phyloP scores from a whole-genome alignment of 1,140 invertebrate genomes.

The Oedothorax gibbosus region DNA sequence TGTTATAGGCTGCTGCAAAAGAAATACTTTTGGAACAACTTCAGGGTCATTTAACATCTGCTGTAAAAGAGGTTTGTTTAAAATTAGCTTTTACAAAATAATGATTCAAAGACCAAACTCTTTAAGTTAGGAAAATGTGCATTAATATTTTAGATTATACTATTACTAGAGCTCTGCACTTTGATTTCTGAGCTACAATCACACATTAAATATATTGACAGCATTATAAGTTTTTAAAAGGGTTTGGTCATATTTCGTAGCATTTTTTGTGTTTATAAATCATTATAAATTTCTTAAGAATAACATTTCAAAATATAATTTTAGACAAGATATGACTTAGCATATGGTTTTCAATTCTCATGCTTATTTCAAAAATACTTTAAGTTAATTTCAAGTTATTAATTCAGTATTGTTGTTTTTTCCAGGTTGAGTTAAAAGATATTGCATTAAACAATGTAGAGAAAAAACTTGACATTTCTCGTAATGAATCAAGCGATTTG shows the following conservation, averaged over 20 bases:
- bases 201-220: too few relatives aligned
- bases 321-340: not conserved
- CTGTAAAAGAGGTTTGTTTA: slow-evolving; percentile 31
- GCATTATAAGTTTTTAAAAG: too few relatives aligned
- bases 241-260: not conserved
- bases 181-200: too few relatives aligned
- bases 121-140: not conserved
- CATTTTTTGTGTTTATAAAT: not conserved
- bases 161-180: too few relatives aligned
- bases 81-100: not conserved
- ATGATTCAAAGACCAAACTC: not conserved
- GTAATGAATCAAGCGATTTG: slow-evolving; percentile 16
- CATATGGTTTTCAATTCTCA: not conserved
- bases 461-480: slow-evolving; percentile 39
- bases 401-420: not conserved
- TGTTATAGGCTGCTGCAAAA: slow-evolving; percentile 32
- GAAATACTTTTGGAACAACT: slow-evolving; percentile 38
- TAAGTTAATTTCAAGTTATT: slow-evolving; percentile 2
- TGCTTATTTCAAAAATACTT: not conserved
- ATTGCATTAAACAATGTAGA: slow-evolving; percentile 46
- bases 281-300: not conserved
- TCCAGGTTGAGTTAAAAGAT: slow-evolving; percentile 46
- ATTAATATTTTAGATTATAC: not conserved
- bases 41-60: slow-evolving; percentile 32
- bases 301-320: not conserved